Conservation (phyloP, 2,888 invertebrate genomes). For the Oscheius sp. region DNA sequence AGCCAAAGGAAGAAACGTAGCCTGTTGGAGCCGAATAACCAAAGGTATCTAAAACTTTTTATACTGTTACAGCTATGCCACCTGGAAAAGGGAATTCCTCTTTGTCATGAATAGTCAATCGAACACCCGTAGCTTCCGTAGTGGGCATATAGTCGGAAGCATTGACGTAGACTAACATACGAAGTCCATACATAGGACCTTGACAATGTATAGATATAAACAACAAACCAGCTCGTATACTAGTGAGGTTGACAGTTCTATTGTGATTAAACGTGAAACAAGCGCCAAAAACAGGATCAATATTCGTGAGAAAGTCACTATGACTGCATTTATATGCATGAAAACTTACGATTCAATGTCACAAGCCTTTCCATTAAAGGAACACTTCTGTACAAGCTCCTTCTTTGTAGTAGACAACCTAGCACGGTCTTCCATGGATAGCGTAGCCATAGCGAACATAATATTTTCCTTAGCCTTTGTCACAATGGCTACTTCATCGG, state of each 20-base stretch:
- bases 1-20: slow-evolving; percentile 64
- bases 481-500: slow-evolving; percentile 69
- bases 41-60: too few relatives aligned
- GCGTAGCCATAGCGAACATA: slow-evolving; percentile 66
- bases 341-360: slow-evolving; percentile 64
- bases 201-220: neutral
- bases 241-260: slow-evolving; percentile 54
- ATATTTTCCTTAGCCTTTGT: slow-evolving; percentile 70
- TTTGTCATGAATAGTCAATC: slow-evolving; percentile 67
- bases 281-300: slow-evolving; percentile 65
- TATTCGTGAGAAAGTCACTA: slow-evolving; percentile 63
- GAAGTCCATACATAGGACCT: slow-evolving; percentile 69
- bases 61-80: too few relatives aligned
- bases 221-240: slow-evolving; percentile 59
- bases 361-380: slow-evolving; percentile 68
- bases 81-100: slow-evolving; percentile 68
- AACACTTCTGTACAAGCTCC: slow-evolving; percentile 69
- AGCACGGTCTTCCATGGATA: slow-evolving; percentile 60
- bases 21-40: slow-evolving; percentile 67
- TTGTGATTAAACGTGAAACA: slow-evolving; percentile 67
- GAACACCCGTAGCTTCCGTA: slow-evolving; percentile 66
- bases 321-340: neutral
- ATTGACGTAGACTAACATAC: slow-evolving; percentile 66
- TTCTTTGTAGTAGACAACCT: slow-evolving; percentile 63
- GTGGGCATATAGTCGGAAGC: slow-evolving; percentile 68